Evolutionary conservation across 2,797 vertebrate genomes (phyloP), one percentile per base, ranked within the genome.

Genomic region (Agapornis canus): DNA sequence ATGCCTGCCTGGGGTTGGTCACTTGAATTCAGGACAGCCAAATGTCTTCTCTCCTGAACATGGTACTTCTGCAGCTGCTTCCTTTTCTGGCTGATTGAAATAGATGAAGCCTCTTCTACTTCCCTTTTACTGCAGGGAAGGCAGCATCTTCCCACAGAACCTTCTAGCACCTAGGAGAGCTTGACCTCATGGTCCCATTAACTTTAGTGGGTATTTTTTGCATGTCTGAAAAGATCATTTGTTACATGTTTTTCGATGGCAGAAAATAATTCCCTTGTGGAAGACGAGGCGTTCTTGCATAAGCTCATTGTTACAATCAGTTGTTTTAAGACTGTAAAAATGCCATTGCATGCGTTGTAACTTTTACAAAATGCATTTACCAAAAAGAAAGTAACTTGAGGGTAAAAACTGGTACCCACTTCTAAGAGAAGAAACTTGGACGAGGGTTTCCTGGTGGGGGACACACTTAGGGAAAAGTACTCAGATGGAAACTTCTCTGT

Each of bases 341-440:
- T 94, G 87, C 82, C 82, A 95, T 92, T 90, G 91, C 94, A 88
- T 94, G 94, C 40, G n/a, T 88, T 93, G 89, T 95, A 94, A 90
- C 82, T 95, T 96, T 94, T 95, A 89, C 90, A 93, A 96, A 96
- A 92, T 77, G 79, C 68, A 94, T 92, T 94, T 94, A 80, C 94
- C 94, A 92, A 96, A 94, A 90, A 94, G n/a, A 80, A 92, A 94
- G 82, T 96, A 94, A 88, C 95, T 92, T 86, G 95, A 94, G 96
- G 94, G 92, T 92, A 96, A 95, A 92, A 92, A 20, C 82, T 82
- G 51, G 77, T 82, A 56, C 91, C 94, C 92, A 89, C 94, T 96
- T 96, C 95, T 96, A 91, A 96, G 86, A 70, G 95, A 94, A 95
- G 22, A 84, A 94, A 92, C 66, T 96, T 96, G 94, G 80, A 95